A percentile compares a stretch with the other conserved stretches of the same genome.
These are phyloP conservation scores for Rhagoletis zephyria DNA, from an alignment of 1,140 invertebrate species.

Conservation along the genomic window DNA sequence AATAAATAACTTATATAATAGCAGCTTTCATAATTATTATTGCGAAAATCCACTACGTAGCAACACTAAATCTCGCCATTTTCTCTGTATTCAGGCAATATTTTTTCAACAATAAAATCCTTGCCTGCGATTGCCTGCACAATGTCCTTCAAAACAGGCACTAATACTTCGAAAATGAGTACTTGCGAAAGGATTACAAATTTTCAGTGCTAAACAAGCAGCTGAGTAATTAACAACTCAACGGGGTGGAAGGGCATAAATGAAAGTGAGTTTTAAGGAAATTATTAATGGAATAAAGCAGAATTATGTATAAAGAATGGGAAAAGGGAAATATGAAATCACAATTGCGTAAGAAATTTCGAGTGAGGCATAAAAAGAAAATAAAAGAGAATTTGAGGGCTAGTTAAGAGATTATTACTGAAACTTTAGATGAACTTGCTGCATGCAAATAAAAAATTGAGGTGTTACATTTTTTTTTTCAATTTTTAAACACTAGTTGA, in stretches of 20 bases:
- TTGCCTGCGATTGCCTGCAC: slow-evolving; percentile 8
- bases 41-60: slow-evolving; percentile 14
- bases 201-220: slow-evolving; percentile 45
- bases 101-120: slow-evolving; percentile 7
- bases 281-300: not conserved
- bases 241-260: not conserved
- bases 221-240: slow-evolving; percentile 19
- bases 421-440: too few relatives aligned
- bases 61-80: not conserved
- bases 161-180: slow-evolving; percentile 21
- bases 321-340: not conserved
- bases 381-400: too few relatives aligned
- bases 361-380: too few relatives aligned
- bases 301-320: not conserved
- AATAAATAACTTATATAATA: slow-evolving; percentile 36
- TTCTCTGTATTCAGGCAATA: not conserved
- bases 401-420: too few relatives aligned
- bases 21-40: slow-evolving; percentile 41
- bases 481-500: too few relatives aligned
- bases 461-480: too few relatives aligned
- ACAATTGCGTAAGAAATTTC: not conserved
- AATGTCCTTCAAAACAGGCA: slow-evolving; percentile 23
- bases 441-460: too few relatives aligned
- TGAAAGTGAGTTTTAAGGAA: slow-evolving; percentile 21
- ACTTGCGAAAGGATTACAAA: slow-evolving; percentile 38